Evolutionary conservation across 2,797 vertebrate species (phyloP), one percentile per base, ranked within the genome.

Genomic region (Hephaestus fuliginosus): DNA sequence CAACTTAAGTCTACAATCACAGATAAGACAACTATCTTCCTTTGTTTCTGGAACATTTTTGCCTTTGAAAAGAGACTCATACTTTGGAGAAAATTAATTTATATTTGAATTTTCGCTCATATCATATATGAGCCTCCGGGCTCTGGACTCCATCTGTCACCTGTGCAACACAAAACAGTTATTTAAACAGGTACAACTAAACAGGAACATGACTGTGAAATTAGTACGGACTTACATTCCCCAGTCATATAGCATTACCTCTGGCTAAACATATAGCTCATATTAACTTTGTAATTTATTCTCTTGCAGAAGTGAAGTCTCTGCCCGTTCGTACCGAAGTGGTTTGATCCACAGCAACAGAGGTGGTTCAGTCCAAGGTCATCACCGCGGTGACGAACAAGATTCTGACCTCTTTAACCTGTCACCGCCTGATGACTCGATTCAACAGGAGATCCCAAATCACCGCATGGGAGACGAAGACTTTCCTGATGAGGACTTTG

Each of bases 91-190:
- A 33, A 33, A 33, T 3, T 3, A 33, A 33, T 3, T 33, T 33
- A 5, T 33, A 58, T 43, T 30, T 72, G 6, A 64, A 22, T 25
- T 2, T 17, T 15, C 22, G 9, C 33, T 9, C 5, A 33, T 33
- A 33, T 33, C 25, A 25, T 25, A 25, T 39, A 25, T 70, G 55
- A 28, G 96, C 98, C 86, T 99, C 97, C 83, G 99, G 86, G 81
- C 94, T 96, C 82, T 97, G 95, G 78, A 97, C 93, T 51, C 98
- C 98, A 91, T 99, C 98, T 6, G 98, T 99, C 63, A 99, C 87
- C 89, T 99, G 76, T 1, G 69, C 6, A 76, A 77, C 56, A 86
- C 5, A 33, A 85, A 3, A 70, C 1, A 43, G 39, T 30, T 57
- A 49, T 76, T 70, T 57, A 13, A 84, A 22, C 20, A 64, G 13